Conservation (phyloP, 2,888 invertebrate species). For the Acrobasis suavella region DNA sequence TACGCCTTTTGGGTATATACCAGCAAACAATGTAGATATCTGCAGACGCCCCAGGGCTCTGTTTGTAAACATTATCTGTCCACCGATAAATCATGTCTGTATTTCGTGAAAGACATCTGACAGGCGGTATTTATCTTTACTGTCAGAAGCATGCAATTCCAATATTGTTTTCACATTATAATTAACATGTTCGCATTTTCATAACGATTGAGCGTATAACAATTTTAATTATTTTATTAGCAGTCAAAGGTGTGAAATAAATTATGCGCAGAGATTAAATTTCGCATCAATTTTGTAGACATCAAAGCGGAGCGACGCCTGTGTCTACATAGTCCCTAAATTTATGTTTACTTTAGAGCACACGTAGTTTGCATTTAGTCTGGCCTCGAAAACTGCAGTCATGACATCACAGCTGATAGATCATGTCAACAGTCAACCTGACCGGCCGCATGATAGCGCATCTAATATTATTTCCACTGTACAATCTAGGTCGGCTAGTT, state of each 20-base stretch:
- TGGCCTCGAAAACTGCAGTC: constrained; percentile 47
- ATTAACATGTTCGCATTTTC: constrained; percentile 1
- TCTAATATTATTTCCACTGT: constrained; percentile 45
- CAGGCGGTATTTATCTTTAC: constrained; percentile 46
- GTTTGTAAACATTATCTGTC: constrained; percentile 43
- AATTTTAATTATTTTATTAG: not conserved
- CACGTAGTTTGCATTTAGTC: constrained; percentile 32
- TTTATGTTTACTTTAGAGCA: not conserved
- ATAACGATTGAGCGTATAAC: not conserved
- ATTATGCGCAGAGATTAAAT: not conserved
- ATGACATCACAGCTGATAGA: constrained; percentile 56
- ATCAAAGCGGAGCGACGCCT: not conserved
- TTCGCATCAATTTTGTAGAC: not conserved
- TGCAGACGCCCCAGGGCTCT: constrained; percentile 5
- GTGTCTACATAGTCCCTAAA: not conserved
- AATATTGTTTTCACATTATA: constrained; percentile 10
- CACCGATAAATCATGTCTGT: constrained; percentile 51
- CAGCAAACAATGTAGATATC: not conserved
- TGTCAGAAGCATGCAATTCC: not conserved
- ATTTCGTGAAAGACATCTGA: constrained; percentile 41
- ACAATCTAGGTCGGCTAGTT: constrained; percentile 20
- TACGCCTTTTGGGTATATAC: not conserved
- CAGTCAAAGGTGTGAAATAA: not conserved
- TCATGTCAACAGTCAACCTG: constrained; percentile 53
- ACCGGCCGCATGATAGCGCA: constrained; percentile 39